Percentiles rank a stretch among this genome's conserved stretches.
phyloP scores from a whole-genome alignment of 2,888 invertebrate species.

The Helleia helle region DNA sequence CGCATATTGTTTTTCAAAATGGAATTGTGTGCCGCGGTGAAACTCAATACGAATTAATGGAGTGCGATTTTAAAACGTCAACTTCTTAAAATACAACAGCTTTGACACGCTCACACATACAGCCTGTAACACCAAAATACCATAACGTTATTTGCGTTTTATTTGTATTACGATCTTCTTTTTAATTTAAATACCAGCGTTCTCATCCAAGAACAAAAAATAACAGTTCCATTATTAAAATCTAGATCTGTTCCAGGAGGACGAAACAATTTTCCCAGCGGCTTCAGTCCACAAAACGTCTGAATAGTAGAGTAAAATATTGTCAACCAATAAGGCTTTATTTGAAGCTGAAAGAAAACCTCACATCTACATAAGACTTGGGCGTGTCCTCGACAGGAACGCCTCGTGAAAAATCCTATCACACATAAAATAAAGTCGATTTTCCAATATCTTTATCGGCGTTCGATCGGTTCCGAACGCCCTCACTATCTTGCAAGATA shows the following conservation, averaged over 20 bases:
- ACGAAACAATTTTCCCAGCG: constrained; percentile 2
- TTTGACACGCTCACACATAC: constrained; percentile 1
- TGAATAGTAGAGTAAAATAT: constrained; percentile 7
- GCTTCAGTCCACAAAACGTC: neutral
- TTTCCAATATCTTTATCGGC: constrained; percentile 66
- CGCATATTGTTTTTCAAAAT: constrained; percentile 33
- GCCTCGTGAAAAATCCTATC: constrained; percentile 55
- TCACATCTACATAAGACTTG: constrained; percentile 55
- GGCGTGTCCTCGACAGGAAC: constrained; percentile 59
- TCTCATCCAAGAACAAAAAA: neutral
- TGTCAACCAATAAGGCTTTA: constrained; percentile 37
- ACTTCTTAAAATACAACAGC: constrained; percentile 14
- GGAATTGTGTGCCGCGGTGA: constrained; percentile 42
- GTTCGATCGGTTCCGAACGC: constrained; percentile 69
- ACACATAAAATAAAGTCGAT: constrained; percentile 56
- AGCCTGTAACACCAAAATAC: constrained; percentile 4
- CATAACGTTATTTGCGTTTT: too few relatives aligned
- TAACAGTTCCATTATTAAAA: neutral
- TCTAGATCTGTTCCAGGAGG: neutral
- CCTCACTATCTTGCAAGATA: constrained; percentile 72
- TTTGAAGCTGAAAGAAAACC: constrained; percentile 39
- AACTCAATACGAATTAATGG: constrained; percentile 72
- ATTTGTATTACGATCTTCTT: too few relatives aligned
- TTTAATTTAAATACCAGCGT: too few relatives aligned
- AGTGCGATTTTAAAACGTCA: constrained; percentile 39